A percentile compares a stretch with the other conserved stretches of the same genome.
Evolutionary conservation across 2,888 invertebrate genomes (phyloP).

Genomic region (Mesochorus sp.): DNA sequence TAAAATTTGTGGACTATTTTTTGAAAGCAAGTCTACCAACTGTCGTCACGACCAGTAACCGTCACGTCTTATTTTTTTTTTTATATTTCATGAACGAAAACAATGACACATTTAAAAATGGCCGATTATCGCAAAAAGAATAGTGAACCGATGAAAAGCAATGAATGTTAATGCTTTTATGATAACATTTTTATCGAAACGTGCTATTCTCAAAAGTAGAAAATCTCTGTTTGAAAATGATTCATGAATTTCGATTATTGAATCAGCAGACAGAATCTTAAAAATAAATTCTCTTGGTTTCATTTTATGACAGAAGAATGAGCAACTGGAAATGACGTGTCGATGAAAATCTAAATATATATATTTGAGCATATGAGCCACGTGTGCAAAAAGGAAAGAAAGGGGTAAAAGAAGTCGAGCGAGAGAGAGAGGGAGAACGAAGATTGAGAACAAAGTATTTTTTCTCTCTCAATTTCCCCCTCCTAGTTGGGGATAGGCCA

Average conservation of each 20-base stretch:
- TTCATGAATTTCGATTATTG: too few relatives aligned
- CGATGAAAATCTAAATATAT: not conserved
- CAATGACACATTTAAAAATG: not conserved
- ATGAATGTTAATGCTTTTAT: slow-evolving; percentile 10
- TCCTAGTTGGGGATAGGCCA: slow-evolving; percentile 51
- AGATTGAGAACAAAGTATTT: slow-evolving; percentile 2
- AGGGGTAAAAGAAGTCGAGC: not conserved
- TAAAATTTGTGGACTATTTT: not conserved
- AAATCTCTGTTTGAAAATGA: too few relatives aligned
- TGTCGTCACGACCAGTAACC: not conserved
- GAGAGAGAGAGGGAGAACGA: not conserved
- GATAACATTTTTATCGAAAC: slow-evolving; percentile 1
- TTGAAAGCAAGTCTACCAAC: not conserved
- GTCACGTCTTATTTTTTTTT: not conserved
- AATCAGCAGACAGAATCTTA: too few relatives aligned
- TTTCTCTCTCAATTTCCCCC: slow-evolving; percentile 44
- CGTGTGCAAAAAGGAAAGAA: slow-evolving; percentile 7
- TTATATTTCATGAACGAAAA: not conserved
- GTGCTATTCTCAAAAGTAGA: not conserved
- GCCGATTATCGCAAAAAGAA: not conserved
- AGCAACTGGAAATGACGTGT: not conserved
- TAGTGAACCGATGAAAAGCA: slow-evolving; percentile 10
- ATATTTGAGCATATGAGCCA: not conserved
- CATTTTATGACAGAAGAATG: too few relatives aligned
- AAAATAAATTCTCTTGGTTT: too few relatives aligned